Evolutionary conservation across 2,113 vertebrate species (phyloP).

Genomic region (Elgaria multicarinata): DNA sequence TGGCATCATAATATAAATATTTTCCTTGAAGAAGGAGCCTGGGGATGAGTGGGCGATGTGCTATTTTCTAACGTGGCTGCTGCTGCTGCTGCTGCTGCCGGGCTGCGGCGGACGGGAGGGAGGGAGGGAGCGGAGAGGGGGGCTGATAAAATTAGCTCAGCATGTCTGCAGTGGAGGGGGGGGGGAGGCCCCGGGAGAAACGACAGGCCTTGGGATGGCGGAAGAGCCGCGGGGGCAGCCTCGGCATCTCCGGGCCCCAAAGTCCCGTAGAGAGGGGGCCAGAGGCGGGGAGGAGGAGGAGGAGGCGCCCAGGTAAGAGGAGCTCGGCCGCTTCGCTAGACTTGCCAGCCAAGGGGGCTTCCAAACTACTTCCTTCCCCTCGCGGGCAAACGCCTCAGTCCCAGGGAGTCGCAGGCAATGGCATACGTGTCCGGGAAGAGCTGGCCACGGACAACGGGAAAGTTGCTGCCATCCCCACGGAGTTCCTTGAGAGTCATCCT

Average conservation of each 20-base stretch:
- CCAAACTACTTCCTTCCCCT: background rate
- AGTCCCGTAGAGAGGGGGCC: background rate
- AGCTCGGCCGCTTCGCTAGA: background rate
- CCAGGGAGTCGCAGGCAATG: background rate
- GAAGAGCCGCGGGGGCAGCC: background rate
- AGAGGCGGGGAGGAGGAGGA: background rate
- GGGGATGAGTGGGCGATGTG: constrained; percentile 77
- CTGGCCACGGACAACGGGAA: background rate
- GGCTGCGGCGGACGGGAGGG: constrained; percentile 39
- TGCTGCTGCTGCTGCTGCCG: constrained; percentile 49
- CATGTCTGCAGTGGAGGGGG: fast-evolving
- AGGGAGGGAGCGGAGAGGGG: constrained; percentile 16
- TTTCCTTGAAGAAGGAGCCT: constrained; percentile 77
- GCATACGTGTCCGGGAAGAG: background rate
- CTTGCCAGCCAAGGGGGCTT: background rate
- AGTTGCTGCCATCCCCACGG: background rate
- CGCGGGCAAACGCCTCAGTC: background rate
- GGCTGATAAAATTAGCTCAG: constrained; percentile 67
- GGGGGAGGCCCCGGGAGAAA: background rate
- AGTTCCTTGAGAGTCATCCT: background rate
- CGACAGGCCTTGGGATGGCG: constrained; percentile 2
- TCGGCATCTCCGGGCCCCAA: background rate
- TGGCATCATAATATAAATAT: constrained; percentile 83
- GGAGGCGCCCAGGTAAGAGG: constrained; percentile 24
- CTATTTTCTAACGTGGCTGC: constrained; percentile 74